Base-by-base conservation (phyloP, 2,888 invertebrate genomes). In the Conus canariensis region DNA sequence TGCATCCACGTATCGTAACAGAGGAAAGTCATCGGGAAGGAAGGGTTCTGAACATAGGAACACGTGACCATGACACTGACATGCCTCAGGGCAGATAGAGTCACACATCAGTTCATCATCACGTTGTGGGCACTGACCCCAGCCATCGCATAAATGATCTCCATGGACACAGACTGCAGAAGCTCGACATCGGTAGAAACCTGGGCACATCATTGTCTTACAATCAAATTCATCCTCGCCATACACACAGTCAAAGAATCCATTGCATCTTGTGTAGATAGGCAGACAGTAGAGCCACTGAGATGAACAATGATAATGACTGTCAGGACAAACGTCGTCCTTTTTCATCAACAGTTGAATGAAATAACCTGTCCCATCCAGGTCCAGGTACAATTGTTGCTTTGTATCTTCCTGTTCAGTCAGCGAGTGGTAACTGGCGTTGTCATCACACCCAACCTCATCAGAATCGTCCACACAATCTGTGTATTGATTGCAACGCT, bases 401-500 rank as follows among this genome's bases (percentile, higher is more conserved):
- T 9, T 25, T 1, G 4, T 16, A 45, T 80, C 45, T 80, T 10
- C 30, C 6, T 30, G 14, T 14, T 14, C 25, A 12, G 1, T 12
- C 9, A 2, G 25, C 4, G 25, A 1, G 1, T 25, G 8, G 30
- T 77, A 77, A 25, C 10, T 7, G 16, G n/a, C 25, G 30, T 30
- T 25, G 2, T 25, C 77, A 56, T 10, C 12, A 56, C 82, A 82
- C 7, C 56, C 58, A 0, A 9, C 4, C 59, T 88, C 88, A 64
- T 88, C 88, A n/a, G 88, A 88, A n/a, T 64, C 80, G 45, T 88
- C 88, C 67, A 80, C 5, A 25, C 88, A 88, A 59, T 88, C 88
- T 22, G 59, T 12, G 60, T 58, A 9, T 12, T 80, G 30, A 45
- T 88, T 80, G 64, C 88, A 88, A 45, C 5, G 59, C n/a, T 88